Conservation (phyloP, 92 coral and sea anemone genomes). For the Virgularia gustaviana region DNA sequence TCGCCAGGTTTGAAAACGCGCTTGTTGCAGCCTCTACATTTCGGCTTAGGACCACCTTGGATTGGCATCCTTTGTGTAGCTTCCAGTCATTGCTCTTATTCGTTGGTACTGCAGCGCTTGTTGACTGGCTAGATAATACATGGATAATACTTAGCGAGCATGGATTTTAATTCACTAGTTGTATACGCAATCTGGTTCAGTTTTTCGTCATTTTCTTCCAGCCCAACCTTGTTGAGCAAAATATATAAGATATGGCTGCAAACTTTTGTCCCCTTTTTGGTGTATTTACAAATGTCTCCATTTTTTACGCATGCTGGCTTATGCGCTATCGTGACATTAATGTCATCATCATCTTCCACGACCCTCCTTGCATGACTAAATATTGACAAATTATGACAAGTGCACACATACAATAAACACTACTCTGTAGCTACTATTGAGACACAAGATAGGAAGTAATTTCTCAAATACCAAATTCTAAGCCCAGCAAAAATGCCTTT, state of each 20-base stretch:
- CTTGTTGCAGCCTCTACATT: not conserved
- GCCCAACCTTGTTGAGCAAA: not conserved
- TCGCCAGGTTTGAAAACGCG: not conserved
- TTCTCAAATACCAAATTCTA: too few relatives aligned
- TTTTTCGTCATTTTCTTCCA: not conserved
- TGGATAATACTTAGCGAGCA: not conserved
- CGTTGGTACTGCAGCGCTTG: not conserved
- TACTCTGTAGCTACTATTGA: too few relatives aligned
- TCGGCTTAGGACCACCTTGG: not conserved
- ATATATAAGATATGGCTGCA: conserved; percentile 2
- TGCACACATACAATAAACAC: too few relatives aligned
- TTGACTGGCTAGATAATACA: not conserved
- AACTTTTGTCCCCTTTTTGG: not conserved
- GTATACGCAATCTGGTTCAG: not conserved
- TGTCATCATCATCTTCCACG: conserved; percentile 7
- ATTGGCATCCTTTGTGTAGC: too few relatives aligned
- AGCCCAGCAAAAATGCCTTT: too few relatives aligned
- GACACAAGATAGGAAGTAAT: too few relatives aligned
- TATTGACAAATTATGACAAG: too few relatives aligned
- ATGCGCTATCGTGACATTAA: conserved; percentile 1
- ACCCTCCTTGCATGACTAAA: too few relatives aligned
- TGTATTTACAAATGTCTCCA: not conserved
- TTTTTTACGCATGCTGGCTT: not conserved
- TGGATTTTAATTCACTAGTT: conserved; percentile 1
- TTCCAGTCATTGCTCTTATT: not conserved